Evolutionary conservation across 37 sponge, comb jelly and placozoan species (phyloP).

Genomic region (Tethya wilhelma): DNA sequence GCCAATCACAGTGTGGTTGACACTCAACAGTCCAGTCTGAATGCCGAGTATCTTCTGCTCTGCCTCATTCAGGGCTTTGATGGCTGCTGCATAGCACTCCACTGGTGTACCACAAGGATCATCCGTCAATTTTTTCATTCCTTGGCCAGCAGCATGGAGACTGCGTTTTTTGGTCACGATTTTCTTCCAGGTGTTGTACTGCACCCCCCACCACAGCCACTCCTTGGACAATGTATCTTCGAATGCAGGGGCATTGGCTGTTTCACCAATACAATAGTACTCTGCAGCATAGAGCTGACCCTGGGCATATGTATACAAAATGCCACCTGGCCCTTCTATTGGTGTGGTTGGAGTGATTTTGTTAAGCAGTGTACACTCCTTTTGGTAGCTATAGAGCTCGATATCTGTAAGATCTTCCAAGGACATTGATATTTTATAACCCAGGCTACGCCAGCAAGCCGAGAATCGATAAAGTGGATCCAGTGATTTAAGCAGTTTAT

Average conservation of each 20-base stretch:
- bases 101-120: neutral
- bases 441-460: neutral
- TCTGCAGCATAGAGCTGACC: neutral
- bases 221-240: neutral
- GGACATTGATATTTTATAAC: neutral
- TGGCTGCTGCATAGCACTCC: neutral
- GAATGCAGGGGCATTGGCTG: neutral
- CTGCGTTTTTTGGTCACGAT: neutral
- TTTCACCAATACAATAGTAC: neutral
- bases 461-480: neutral
- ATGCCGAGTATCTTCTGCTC: neutral
- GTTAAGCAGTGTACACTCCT: neutral
- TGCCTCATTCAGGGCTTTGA: neutral
- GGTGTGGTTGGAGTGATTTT: constrained; percentile 1
- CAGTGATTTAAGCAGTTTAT: neutral
- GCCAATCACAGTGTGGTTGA: neutral
- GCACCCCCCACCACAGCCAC: neutral
- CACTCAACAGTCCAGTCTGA: neutral
- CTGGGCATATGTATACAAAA: neutral
- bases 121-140: neutral
- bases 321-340: neutral
- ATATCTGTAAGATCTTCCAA: neutral
- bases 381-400: neutral
- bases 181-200: neutral
- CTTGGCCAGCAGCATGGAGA: neutral